Base-by-base conservation (phyloP, 2,888 invertebrate genomes). In the Nycteola revayana region DNA sequence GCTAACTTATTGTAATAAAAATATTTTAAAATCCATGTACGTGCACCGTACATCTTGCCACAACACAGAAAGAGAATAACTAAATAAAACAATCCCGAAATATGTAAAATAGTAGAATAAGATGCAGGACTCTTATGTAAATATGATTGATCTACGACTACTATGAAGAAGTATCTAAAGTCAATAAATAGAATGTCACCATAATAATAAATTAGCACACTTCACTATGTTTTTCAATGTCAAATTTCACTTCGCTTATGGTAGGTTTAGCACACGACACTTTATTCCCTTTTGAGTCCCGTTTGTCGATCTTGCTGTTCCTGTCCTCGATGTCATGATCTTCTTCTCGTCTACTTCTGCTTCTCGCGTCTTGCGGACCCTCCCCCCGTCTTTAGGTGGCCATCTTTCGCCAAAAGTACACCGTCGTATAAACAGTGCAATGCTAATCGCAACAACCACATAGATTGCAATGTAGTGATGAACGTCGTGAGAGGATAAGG, bases 371-470 rank as follows among this genome's bases (percentile, higher is more conserved):
- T 28, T 11, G 22, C 28, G 22, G 28, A 28, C 22, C 22, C 11
- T 21, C 28, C 22, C 10, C 10, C 22, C 11, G 10, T 17, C 28
- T 22, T 22, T 28, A 2, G 10, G 22, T 22, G 9, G 10, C 3
- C 22, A 29, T 29, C 8, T 22, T 29, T 23, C 22, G 29, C 29
- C 29, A 29, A 22, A 8, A 11, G 22, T 22, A 29, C 22, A 25
- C 11, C 29, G 29, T 11, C 14, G 29, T 29, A 14, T 22, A 22
- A 22, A 29, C 29, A 29, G 22, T 22, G 29, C 29, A 29, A 29
- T 29, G 22, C 29, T 22, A 18, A 29, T 29, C 4, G 8, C 11
- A 9, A 29, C 9, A 29, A 29, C 22, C 18, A 29, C 29, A 22
- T 29, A 29, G 9, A 29, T 29, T 9, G 14, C 8, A 9, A 26